Evolutionary conservation across 1,140 invertebrate species (phyloP).

Genomic region (Drosophila oshimai): DNA sequence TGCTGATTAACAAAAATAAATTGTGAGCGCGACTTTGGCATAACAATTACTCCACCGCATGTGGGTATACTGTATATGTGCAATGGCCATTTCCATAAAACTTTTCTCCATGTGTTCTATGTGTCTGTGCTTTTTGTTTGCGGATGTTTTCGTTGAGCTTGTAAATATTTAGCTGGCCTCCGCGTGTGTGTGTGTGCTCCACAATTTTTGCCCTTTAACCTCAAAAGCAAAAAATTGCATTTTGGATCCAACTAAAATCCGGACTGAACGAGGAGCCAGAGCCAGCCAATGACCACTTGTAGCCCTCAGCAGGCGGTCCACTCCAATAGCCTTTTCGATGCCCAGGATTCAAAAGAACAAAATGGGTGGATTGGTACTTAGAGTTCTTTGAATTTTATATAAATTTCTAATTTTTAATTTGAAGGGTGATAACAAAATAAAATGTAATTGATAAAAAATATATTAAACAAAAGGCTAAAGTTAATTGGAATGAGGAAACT

Average conservation of each 20-base stretch:
- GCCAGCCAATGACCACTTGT: conserved; percentile 65
- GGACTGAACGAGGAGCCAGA: conserved; percentile 1
- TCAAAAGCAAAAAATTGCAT: conserved; percentile 38
- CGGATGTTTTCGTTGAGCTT: conserved; percentile 24
- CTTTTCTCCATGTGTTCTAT: neutral
- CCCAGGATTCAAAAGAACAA: neutral
- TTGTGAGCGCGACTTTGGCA: conserved; percentile 51
- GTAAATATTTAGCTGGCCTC: conserved; percentile 53
- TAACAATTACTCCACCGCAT: conserved; percentile 47
- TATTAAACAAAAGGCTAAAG: too few relatives aligned
- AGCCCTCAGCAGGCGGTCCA: conserved; percentile 68
- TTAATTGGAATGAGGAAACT: too few relatives aligned
- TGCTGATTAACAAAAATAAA: conserved; percentile 71
- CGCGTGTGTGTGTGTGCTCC: conserved; percentile 5
- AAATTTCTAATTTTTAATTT: too few relatives aligned
- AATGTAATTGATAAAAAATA: too few relatives aligned
- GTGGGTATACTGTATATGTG: neutral
- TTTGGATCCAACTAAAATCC: conserved; percentile 1
- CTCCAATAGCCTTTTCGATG: conserved; percentile 1
- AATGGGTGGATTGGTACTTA: neutral
- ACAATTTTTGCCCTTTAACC: conserved; percentile 61
- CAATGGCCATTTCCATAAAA: conserved; percentile 47
- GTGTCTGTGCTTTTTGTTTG: conserved; percentile 25
- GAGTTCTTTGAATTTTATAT: too few relatives aligned
- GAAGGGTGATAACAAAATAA: too few relatives aligned